These are phyloP conservation scores for Lasioglossum lativentre DNA, from an alignment of 2,888 invertebrate genomes.

Conservation along the genomic window DNA sequence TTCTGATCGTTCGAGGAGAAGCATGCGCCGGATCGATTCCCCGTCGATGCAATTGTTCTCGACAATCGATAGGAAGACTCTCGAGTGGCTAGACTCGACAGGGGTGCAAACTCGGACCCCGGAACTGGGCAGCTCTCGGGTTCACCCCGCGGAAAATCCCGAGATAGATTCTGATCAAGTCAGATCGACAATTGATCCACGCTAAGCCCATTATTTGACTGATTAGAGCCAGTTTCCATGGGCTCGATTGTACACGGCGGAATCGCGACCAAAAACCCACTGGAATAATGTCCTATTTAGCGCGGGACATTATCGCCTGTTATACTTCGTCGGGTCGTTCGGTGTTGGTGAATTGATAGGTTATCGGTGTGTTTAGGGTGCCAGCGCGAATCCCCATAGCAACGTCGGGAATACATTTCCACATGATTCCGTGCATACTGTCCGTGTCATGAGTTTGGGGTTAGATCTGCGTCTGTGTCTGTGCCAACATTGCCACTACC, in stretches of 20 bases:
- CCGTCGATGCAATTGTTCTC: not conserved
- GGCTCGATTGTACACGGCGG: not conserved
- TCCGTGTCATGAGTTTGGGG: slow-evolving; percentile 56
- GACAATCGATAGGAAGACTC: not conserved
- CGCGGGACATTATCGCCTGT: slow-evolving; percentile 60
- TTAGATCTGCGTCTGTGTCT: slow-evolving; percentile 49
- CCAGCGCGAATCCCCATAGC: slow-evolving; percentile 77
- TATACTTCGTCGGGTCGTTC: slow-evolving; percentile 62
- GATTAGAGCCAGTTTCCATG: not conserved
- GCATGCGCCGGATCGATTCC: not conserved
- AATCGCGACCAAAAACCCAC: not conserved
- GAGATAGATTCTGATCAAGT: slow-evolving; percentile 27
- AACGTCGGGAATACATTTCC: slow-evolving; percentile 80
- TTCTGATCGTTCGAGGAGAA: no score
- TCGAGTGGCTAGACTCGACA: not conserved
- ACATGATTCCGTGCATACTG: slow-evolving; percentile 67
- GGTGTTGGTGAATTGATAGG: slow-evolving; percentile 74
- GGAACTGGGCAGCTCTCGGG: not conserved
- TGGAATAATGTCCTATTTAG: slow-evolving; percentile 28
- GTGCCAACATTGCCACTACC: slow-evolving; percentile 57
- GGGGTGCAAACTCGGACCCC: not conserved
- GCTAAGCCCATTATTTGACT: slow-evolving; percentile 5
- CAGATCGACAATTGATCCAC: slow-evolving; percentile 12
- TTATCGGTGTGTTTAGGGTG: slow-evolving; percentile 78
- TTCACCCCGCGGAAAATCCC: not conserved